Conservation (phyloP, 2,888 invertebrate genomes). For the Lasioglossum calceatum region DNA sequence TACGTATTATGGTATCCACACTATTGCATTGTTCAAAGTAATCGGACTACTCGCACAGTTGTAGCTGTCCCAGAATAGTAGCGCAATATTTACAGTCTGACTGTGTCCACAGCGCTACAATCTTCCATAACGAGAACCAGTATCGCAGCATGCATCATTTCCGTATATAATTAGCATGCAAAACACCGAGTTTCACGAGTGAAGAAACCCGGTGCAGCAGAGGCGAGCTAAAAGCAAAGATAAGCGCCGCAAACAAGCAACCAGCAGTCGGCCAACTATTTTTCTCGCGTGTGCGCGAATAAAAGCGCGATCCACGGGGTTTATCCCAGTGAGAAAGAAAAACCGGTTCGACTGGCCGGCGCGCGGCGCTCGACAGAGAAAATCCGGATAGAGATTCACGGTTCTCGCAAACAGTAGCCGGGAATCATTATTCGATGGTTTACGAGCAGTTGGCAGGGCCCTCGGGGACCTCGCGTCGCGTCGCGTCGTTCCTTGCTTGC, state of each 20-base stretch:
- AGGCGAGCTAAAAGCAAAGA: background rate
- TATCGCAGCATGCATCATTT: background rate
- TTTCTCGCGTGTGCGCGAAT: background rate
- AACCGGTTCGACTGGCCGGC: background rate
- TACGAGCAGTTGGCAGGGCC: conserved; percentile 59
- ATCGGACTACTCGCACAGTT: background rate
- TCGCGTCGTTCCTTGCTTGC: conserved; percentile 45
- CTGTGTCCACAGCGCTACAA: background rate
- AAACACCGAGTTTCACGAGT: background rate
- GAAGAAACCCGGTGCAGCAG: background rate
- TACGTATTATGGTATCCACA: background rate
- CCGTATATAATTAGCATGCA: background rate
- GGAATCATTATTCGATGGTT: conserved; percentile 41
- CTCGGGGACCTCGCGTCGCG: conserved; percentile 45
- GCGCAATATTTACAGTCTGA: background rate
- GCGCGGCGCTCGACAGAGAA: background rate
- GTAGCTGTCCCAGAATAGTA: no score
- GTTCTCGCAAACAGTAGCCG: background rate
- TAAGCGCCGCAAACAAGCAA: background rate
- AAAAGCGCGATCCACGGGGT: background rate
- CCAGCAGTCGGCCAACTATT: background rate
- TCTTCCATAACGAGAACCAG: background rate
- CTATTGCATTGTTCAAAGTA: no score
- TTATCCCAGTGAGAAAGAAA: conserved; percentile 4
- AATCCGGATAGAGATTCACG: conserved; percentile 7